Evolutionary conservation across 2,113 vertebrate species (phyloP).

Genomic region (Daboia siamensis): DNA sequence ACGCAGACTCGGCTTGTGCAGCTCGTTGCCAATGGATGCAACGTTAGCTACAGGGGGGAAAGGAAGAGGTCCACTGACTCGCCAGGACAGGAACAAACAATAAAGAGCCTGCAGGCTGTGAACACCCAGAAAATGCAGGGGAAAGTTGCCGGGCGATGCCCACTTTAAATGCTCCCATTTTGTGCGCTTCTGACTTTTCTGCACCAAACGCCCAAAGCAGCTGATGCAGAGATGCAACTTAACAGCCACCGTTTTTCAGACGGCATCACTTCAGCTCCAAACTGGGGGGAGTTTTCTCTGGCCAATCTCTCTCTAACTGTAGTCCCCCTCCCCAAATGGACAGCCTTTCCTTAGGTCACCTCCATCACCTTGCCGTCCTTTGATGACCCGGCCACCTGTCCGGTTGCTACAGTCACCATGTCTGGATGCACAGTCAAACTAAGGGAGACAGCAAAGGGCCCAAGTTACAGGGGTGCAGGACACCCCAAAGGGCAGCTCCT

Average conservation of each 20-base stretch:
- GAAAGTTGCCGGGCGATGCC: neutral
- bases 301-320: neutral
- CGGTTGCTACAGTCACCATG: constrained; percentile 90
- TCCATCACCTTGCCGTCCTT: constrained; percentile 87
- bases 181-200: neutral
- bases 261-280: neutral
- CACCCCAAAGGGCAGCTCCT: neutral
- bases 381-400: constrained; percentile 87
- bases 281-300: neutral
- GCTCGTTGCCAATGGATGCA: neutral
- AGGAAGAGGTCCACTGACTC: no score
- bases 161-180: neutral
- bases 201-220: neutral
- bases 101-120: rapidly evolving
- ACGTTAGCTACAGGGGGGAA: no score
- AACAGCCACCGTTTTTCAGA: neutral
- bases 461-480: neutral
- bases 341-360: no score
- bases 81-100: neutral
- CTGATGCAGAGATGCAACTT: neutral
- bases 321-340: neutral
- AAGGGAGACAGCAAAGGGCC: constrained; percentile 17
- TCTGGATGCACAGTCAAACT: constrained; percentile 90
- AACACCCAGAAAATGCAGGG: no score
- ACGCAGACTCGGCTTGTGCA: neutral